Evolutionary conservation across 2,797 vertebrate genomes (phyloP), one percentile per base, ranked within the genome.

Genomic region (Meda fulgida): DNA sequence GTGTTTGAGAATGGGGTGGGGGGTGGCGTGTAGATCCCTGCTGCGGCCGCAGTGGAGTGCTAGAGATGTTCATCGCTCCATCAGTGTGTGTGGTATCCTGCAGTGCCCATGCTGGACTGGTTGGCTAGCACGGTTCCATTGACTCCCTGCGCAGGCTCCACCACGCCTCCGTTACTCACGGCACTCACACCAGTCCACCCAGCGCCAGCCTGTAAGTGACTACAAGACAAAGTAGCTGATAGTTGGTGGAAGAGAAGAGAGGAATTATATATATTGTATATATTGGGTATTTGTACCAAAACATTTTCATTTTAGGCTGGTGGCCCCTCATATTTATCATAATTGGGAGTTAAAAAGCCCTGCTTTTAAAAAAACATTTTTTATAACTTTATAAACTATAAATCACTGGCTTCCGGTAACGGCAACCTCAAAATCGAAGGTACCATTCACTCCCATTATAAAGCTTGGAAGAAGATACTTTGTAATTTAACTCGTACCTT

Each of bases 21-120:
- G 65, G 66, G 76, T 70, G 26, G 6, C 67, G 46, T 84, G 60
- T 58, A 70, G 51, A 69, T 78, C 83, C 81, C 48, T 71, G 76
- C 78, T 55, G 83, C 48, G 43, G 66, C 79, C 46, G 71, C 82
- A 60, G 85, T 65, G 77, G 80, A 85, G 86, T 81, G 23, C 76
- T 83, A 66, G 79, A 87, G 84, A 58, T 48, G 29, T 83, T 55
- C 43, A 26, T 73, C 40, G 14, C 31, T 58, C 58, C 80, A 93
- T 98, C 96, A 98, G 89, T 97, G 97, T 70, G 97, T 97, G 93
- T 97, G 97, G 92, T 97, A 98, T 90, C 97, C 96, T 10, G 97
- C 95, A 84, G 97, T 94, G 76, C 97, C 95, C 92, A 97, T 97
- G 86, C 96, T 96, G 4, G 96, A 94, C 91, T 97, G 97, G 93